Percentiles rank a stretch among this genome's conserved stretches.
Evolutionary conservation across 2,888 invertebrate species (phyloP).

Genomic region (Andrena minutula): DNA sequence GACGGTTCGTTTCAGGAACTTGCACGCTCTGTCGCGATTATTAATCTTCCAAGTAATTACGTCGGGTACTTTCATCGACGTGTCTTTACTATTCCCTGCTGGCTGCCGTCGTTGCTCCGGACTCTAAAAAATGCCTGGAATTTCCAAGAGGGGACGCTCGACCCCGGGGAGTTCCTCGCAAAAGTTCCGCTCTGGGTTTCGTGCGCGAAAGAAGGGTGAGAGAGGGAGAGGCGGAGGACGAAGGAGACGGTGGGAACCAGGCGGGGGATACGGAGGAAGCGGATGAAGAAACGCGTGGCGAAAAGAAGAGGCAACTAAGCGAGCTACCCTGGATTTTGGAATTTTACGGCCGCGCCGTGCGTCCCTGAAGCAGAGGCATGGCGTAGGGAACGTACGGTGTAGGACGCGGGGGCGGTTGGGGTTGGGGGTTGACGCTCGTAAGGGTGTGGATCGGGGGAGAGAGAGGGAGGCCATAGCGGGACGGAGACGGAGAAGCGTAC

Average conservation of each 20-base stretch:
- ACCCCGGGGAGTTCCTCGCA: conserved; percentile 59
- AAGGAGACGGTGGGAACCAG: neutral
- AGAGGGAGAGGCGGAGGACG: neutral
- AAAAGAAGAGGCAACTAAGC: conserved; percentile 48
- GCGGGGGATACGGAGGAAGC: conserved; percentile 21
- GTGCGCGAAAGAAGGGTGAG: conserved; percentile 8
- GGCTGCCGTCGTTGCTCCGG: conserved; percentile 42
- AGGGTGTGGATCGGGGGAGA: conserved; percentile 64
- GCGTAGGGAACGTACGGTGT: conserved; percentile 81
- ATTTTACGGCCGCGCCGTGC: conserved; percentile 72
- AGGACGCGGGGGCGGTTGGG: conserved; percentile 65
- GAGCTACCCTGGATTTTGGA: conserved; percentile 72
- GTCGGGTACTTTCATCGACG: conserved; percentile 56
- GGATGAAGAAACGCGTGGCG: conserved; percentile 39
- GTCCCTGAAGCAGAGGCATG: conserved; percentile 77
- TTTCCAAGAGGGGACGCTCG: conserved; percentile 65
- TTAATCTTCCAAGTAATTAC: conserved; percentile 68
- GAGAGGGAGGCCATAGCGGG: conserved; percentile 33
- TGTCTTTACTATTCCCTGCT: conserved; percentile 47
- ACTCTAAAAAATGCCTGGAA: conserved; percentile 70
- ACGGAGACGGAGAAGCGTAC: conserved; percentile 45
- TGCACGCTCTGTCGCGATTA: conserved; percentile 53
- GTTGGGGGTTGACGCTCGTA: conserved; percentile 63
- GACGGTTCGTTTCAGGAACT: neutral
- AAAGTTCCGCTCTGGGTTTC: conserved; percentile 55